Evolutionary conservation across 1,140 invertebrate genomes (phyloP).

Genomic region (Amyelois transitella): DNA sequence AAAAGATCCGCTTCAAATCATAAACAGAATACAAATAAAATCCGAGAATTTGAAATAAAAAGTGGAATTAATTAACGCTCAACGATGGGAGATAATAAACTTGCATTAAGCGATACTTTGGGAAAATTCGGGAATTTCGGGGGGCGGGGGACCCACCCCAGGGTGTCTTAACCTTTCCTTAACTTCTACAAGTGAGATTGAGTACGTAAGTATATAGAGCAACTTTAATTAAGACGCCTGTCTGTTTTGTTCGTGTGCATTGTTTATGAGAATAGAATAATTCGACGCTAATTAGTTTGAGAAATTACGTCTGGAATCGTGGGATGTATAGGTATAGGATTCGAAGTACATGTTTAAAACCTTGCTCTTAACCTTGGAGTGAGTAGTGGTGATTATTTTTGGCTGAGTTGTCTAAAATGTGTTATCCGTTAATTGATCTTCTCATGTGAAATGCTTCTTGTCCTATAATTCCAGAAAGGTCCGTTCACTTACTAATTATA

Average conservation of each 20-base stretch:
- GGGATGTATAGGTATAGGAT: too few species aligned
- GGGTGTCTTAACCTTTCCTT: slow-evolving; percentile 64
- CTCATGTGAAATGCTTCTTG: too few species aligned
- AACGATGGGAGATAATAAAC: slow-evolving; percentile 67
- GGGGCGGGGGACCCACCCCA: slow-evolving; percentile 17
- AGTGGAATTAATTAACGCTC: slow-evolving; percentile 61
- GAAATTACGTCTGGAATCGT: slow-evolving; percentile 7
- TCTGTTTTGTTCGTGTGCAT: slow-evolving; percentile 47
- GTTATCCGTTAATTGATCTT: too few species aligned
- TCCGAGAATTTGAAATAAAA: slow-evolving; percentile 23
- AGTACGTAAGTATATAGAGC: slow-evolving; percentile 65
- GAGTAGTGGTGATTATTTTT: too few species aligned
- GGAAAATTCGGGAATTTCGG: slow-evolving; percentile 59
- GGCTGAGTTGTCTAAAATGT: too few species aligned
- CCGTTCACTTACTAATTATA: too few species aligned
- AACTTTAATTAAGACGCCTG: slow-evolving; percentile 58
- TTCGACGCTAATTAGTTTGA: slow-evolving; percentile 31
- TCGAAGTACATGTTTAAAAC: too few species aligned
- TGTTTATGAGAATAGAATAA: slow-evolving; percentile 50
- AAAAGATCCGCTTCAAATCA: background rate
- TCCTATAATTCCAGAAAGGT: too few species aligned
- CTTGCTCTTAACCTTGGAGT: too few species aligned
- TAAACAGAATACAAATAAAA: slow-evolving; percentile 16
- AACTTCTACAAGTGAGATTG: slow-evolving; percentile 68
- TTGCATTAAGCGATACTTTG: slow-evolving; percentile 69